Conservation (phyloP, 2,888 invertebrate genomes). For the Nowickia ferox region DNA sequence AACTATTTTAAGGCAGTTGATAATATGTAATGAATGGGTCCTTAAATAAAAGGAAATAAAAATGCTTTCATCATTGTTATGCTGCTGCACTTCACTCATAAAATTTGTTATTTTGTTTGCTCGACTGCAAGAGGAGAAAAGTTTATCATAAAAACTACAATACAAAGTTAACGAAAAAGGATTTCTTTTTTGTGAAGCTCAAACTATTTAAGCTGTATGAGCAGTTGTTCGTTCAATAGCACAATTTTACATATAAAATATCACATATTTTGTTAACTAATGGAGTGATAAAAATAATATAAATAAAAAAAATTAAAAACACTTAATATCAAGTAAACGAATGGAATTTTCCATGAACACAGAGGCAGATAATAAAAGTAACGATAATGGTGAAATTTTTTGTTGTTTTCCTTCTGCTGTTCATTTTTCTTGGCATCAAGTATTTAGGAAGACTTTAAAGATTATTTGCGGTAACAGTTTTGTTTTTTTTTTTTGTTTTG, state of each 20-base stretch:
- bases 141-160: conserved; percentile 49
- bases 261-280: conserved; percentile 62
- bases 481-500: conserved; percentile 37
- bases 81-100: conserved; percentile 14
- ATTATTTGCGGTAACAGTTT: conserved; percentile 56
- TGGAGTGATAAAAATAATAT: conserved; percentile 65
- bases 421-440: neutral
- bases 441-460: conserved; percentile 53
- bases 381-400: conserved; percentile 46
- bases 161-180: conserved; percentile 37
- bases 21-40: conserved; percentile 11
- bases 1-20: neutral
- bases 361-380: conserved; percentile 51
- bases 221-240: neutral
- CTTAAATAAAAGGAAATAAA: conserved; percentile 57
- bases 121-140: neutral
- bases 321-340: conserved; percentile 1
- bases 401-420: neutral
- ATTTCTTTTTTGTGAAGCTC: neutral
- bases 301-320: conserved; percentile 34
- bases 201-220: conserved; percentile 33
- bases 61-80: conserved; percentile 15
- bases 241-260: conserved; percentile 14
- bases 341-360: neutral
- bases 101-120: conserved; percentile 6